Base-by-base conservation (phyloP, 2,888 invertebrate species). In the Tholera decimalis region DNA sequence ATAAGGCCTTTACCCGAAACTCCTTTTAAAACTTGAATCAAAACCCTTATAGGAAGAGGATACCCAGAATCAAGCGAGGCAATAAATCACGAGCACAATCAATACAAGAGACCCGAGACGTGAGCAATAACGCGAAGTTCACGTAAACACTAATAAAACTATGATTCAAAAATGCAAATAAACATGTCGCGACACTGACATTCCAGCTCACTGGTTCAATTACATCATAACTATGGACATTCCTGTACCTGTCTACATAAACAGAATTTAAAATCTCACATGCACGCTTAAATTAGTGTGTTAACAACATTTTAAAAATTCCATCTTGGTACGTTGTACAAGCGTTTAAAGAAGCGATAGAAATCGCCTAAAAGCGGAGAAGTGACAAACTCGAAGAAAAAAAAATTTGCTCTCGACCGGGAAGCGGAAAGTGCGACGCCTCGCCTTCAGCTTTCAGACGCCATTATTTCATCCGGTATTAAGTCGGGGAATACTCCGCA, bases 401-500 rank as follows among this genome's bases (percentile, higher is more conserved):
- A 87, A 88, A 91, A 87, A 84, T 79, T 82, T 51, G 85, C 85
- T 84, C 85, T 85, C 82, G 80, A 85, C 84, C 85, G 85, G 88
- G 85, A 91, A 90, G 84, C 88, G 88, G 89, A 86, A 89, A 91
- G 86, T 85, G 88, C 87, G 89, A 87, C 88, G 87, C 87, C 73
- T 84, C 85, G 86, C 84, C 89, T 90, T 89, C 88, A 91, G 90
- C 86, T 90, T 92, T 91, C 89, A 92, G 90, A 84, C 89, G 87
- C 87, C 87, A 90, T 91, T 90, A 90, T 89, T 89, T 90, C 90
- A 89, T 89, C 88, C 89, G 86, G 88, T 88, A 89, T 87, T 89
- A 88, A 87, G 83, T 83, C 81, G 66, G 73, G 63, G 77, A 85
- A 86, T 86, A 88, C 87, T 83, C 84, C 78, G 74, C 81, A 84